phyloP scores from a whole-genome alignment of 2,797 vertebrate species.

The Catostomus latipinnis region DNA sequence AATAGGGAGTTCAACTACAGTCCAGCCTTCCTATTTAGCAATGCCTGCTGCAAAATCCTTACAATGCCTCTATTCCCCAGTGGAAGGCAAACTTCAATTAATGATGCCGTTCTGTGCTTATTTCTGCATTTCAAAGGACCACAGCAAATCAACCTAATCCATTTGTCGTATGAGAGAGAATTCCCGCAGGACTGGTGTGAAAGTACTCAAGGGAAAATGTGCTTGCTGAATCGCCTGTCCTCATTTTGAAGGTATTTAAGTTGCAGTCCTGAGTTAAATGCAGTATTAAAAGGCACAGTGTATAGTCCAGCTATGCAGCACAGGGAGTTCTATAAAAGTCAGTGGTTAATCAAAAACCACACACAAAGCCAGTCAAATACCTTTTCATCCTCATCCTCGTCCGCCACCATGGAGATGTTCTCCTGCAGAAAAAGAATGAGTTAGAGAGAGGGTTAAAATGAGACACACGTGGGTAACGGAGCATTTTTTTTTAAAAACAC shows the following conservation, averaged over 20 bases:
- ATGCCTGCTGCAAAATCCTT: constrained; percentile 55
- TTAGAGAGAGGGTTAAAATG: constrained; percentile 72
- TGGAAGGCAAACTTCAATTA: constrained; percentile 66
- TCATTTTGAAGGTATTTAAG: constrained; percentile 55
- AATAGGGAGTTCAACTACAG: constrained; percentile 60
- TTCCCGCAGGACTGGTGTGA: constrained; percentile 67
- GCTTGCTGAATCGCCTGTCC: constrained; percentile 61
- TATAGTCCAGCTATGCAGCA: background rate
- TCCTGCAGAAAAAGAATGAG: constrained; percentile 78
- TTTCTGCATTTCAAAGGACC: constrained; percentile 71
- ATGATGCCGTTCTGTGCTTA: constrained; percentile 68
- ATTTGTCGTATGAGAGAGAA: constrained; percentile 67
- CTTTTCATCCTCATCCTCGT: constrained; percentile 96
- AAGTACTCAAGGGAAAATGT: constrained; percentile 59
- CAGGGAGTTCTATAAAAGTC: constrained; percentile 38
- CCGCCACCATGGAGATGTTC: constrained; percentile 86
- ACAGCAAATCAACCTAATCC: constrained; percentile 60
- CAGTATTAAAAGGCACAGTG: constrained; percentile 36
- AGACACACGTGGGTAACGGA: constrained; percentile 74
- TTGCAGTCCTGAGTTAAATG: constrained; percentile 54
- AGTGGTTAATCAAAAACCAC: constrained; percentile 48
- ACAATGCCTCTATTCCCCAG: constrained; percentile 57
- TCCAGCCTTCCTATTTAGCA: constrained; percentile 62
- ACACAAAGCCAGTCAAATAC: constrained; percentile 73
- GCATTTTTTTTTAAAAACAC: constrained; percentile 79